These are phyloP conservation scores for Trochalopteron elliotii DNA, from an alignment of 2,113 vertebrate genomes.

Conservation along the genomic window DNA sequence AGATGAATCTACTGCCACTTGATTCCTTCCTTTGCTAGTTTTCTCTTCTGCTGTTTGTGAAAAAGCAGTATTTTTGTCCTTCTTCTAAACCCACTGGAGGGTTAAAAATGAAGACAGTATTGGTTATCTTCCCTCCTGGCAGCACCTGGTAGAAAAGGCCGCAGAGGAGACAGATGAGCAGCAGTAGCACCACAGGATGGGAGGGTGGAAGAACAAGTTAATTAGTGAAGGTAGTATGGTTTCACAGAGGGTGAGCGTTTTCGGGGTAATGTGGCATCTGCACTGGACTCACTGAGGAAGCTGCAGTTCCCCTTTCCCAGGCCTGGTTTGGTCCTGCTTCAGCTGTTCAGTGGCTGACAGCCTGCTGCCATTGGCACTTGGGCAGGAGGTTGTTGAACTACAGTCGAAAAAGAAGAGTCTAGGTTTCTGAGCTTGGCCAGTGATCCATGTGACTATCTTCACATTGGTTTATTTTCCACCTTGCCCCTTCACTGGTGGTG, in stretches of 20 bases:
- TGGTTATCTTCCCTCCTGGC: not conserved
- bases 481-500: not conserved
- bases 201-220: not conserved
- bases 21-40: not conserved
- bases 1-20: not conserved
- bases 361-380: fast-evolving
- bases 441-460: not conserved
- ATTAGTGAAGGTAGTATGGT: not conserved
- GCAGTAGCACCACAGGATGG: not conserved
- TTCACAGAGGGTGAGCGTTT: not conserved
- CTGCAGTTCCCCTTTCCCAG: slow-evolving; percentile 36
- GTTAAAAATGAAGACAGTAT: not conserved
- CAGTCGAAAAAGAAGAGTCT: not conserved
- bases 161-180: not conserved
- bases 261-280: not conserved
- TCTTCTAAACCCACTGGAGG: not conserved
- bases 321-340: not conserved
- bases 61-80: not conserved
- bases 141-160: not conserved
- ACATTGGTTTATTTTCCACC: not conserved
- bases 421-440: not conserved
- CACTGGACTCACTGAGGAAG: not conserved
- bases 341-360: not conserved
- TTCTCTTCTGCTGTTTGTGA: not conserved
- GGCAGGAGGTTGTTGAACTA: not conserved